Percentiles rank a stretch among this genome's conserved stretches.
Conservation (phyloP, 2,888 invertebrate genomes). For the Diaphora mendica region DNA sequence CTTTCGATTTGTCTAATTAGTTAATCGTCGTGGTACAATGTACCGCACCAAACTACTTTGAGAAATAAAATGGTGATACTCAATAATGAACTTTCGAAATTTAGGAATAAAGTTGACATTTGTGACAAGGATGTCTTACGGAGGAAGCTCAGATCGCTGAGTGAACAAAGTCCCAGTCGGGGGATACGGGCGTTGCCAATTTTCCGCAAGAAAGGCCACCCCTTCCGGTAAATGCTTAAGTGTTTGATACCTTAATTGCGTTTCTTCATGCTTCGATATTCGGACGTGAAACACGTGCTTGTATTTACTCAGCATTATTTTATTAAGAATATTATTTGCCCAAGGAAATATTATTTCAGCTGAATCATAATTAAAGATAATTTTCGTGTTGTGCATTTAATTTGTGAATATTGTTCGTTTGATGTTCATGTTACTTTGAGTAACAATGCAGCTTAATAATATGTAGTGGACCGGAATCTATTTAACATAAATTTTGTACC, state of each 20-base stretch:
- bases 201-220: conserved; percentile 62
- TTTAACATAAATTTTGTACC: neutral
- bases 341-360: neutral
- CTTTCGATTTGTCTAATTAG: conserved; percentile 45
- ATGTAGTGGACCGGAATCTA: neutral
- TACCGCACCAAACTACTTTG: conserved; percentile 42
- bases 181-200: conserved; percentile 57
- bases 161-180: conserved; percentile 45
- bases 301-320: conserved; percentile 15
- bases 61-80: neutral
- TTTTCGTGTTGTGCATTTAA: neutral
- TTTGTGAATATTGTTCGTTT: neutral
- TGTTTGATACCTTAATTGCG: conserved; percentile 64
- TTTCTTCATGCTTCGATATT: conserved; percentile 44
- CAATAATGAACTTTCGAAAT: conserved; percentile 23
- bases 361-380: neutral
- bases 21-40: conserved; percentile 46
- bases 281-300: conserved; percentile 39
- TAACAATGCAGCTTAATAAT: neutral
- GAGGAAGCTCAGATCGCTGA: conserved; percentile 44
- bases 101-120: conserved; percentile 29
- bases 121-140: conserved; percentile 16
- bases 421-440: neutral
- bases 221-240: conserved; percentile 60
- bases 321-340: conserved; percentile 7